Percentiles rank a stretch among this genome's conserved stretches.
Conservation (phyloP, 2,888 invertebrate species). For the Tinea semifulvella region DNA sequence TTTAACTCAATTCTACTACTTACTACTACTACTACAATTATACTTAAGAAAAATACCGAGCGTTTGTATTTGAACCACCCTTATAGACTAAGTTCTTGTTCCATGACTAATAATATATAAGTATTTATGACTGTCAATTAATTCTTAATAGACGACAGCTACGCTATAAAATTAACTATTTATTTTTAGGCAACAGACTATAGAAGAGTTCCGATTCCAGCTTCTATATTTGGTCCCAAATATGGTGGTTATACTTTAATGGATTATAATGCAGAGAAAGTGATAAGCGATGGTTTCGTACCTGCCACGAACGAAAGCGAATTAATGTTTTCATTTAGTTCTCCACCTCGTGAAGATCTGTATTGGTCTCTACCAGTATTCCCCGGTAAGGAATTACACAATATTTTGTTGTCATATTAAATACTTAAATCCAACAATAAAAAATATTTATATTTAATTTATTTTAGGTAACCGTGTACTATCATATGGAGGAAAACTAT, state of each 20-base stretch:
- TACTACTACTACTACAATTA: too few relatives aligned
- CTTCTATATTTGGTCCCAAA: constrained; percentile 45
- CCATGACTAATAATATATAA: too few relatives aligned
- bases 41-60: too few relatives aligned
- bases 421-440: too few relatives aligned
- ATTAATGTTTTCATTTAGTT: constrained; percentile 42
- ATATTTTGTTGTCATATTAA: neutral
- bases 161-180: too few relatives aligned
- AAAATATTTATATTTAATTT: neutral
- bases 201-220: constrained; percentile 38
- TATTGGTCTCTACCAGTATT: constrained; percentile 55
- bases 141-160: too few relatives aligned
- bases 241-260: constrained; percentile 50
- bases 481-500: constrained; percentile 87
- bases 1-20: too few relatives aligned
- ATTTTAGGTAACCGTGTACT: constrained; percentile 75
- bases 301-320: constrained; percentile 47
- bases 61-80: too few relatives aligned
- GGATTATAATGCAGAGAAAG: constrained; percentile 37
- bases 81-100: too few relatives aligned
- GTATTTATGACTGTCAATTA: too few relatives aligned
- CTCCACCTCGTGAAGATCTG: constrained; percentile 34
- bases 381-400: constrained; percentile 32
- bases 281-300: constrained; percentile 42
- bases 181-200: constrained; percentile 38